Conservation (phyloP, 1,140 invertebrate genomes). For the Bombus ignitus region DNA sequence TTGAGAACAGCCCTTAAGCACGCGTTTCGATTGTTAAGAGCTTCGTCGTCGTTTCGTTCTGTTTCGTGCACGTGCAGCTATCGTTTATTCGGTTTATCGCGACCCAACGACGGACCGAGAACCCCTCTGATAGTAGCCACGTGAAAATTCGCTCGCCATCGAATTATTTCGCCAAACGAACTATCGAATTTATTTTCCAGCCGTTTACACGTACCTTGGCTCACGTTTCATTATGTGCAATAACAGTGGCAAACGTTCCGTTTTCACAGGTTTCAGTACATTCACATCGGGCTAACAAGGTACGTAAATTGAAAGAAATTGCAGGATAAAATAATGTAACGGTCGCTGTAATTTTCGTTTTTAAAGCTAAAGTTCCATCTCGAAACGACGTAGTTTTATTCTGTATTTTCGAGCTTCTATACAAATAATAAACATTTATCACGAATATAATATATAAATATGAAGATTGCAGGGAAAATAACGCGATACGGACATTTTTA, state of each 20-base stretch:
- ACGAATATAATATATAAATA: too few relatives aligned
- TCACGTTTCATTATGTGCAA: conserved; percentile 2
- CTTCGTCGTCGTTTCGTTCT: conserved; percentile 7
- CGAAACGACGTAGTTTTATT: too few relatives aligned
- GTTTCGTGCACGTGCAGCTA: conserved; percentile 13
- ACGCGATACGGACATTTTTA: too few relatives aligned
- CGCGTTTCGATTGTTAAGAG: conserved; percentile 49
- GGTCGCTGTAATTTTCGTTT: too few relatives aligned
- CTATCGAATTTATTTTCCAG: background rate
- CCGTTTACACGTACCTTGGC: background rate
- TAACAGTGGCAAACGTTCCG: background rate
- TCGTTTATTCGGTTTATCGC: conserved; percentile 27
- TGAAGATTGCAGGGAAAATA: too few relatives aligned
- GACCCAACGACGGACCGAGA: background rate
- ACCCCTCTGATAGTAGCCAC: background rate
- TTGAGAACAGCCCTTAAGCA: conserved; percentile 46
- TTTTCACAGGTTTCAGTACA: background rate
- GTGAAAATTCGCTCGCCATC: background rate
- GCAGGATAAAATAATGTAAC: too few relatives aligned
- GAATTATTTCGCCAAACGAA: conserved; percentile 20
- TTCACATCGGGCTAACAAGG: background rate
- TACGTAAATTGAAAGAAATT: background rate
- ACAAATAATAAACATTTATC: too few relatives aligned
- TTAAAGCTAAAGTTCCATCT: too few relatives aligned
- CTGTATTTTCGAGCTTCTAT: too few relatives aligned